Evolutionary conservation across 2,113 vertebrate genomes (phyloP).

Genomic region (Cichladusa arquata): DNA sequence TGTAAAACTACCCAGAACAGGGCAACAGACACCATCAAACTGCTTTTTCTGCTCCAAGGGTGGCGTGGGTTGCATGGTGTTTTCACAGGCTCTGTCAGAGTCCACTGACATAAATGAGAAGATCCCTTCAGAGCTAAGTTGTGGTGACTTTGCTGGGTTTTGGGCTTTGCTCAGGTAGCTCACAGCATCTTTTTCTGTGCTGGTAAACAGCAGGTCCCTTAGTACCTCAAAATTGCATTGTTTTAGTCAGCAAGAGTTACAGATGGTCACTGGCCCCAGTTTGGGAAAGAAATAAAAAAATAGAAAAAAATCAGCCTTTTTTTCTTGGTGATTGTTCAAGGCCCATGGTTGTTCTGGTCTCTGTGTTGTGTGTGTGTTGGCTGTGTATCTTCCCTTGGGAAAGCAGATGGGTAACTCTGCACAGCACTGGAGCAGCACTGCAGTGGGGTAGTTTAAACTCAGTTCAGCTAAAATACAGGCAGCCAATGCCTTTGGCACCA

Average conservation of each 20-base stretch:
- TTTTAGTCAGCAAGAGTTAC: background rate
- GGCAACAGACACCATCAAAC: background rate
- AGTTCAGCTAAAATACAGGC: background rate
- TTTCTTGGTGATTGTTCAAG: background rate
- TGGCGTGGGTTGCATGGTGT: background rate
- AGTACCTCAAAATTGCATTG: background rate
- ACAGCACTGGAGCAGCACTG: background rate
- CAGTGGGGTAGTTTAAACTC: background rate
- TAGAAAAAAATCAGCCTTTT: background rate
- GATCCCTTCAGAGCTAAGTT: background rate
- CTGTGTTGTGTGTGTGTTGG: background rate
- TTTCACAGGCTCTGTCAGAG: background rate
- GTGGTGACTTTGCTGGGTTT: background rate
- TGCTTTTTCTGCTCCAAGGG: background rate
- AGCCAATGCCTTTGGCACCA: background rate
- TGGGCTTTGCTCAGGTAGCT: background rate
- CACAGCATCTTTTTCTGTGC: background rate
- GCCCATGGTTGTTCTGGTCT: background rate
- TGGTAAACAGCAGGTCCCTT: background rate
- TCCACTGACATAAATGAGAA: background rate
- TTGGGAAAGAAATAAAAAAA: background rate
- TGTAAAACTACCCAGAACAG: background rate
- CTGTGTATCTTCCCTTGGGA: background rate
- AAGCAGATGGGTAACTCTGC: background rate
- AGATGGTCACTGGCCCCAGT: background rate